Evolutionary conservation across 1,140 invertebrate species (phyloP), one percentile per base, ranked within the genome.

Genomic region (Bombus turneri): DNA sequence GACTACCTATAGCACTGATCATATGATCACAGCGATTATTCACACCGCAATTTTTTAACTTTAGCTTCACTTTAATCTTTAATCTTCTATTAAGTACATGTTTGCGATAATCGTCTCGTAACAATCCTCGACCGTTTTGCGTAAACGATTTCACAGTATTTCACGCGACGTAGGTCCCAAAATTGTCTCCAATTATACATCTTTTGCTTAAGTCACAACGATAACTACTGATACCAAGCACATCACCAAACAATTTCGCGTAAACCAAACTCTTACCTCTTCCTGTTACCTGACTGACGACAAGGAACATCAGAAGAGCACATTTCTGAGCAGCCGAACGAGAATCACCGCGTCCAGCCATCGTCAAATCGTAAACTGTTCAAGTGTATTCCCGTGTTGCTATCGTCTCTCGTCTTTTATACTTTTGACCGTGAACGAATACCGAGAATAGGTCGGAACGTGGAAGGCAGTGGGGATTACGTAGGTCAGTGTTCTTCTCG

Each of bases 341-440:
- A 31, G 31, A 77, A 62, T 47, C 25, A 57, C 47, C 15, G 10
- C 4, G 68, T 13, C 22, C 53, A 25, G 59, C 37, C 81, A 76
- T 90, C 39, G 81, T 87, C 25, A 25, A 53, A 18, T n/a, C n/a
- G 9, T 76, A 1, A 15, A 83, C 3, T 25, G 18, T 39, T 39
- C 47, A 78, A 72, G 59, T 41, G 41, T 73, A 47, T 75, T 22
- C 28, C 43, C 28, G 31, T 43, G 47, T 15, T 8, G 18, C 9
- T 25, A 57, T 62, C 37, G 34, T 1, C 28, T 71, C 64, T 39
- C 43, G 47, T 80, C 73, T 71, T 74, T 88, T 90, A 90, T 86
- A 90, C 25, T 53, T 75, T n/a, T 43, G 59, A 78, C 53, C 37
- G 28, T 12, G 43, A 9, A 6, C 41, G 22, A 62, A 3, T 22